These are phyloP conservation scores for Dipodomys spectabilis DNA, from an alignment of 2,113 vertebrate genomes.

Conservation along the genomic window DNA sequence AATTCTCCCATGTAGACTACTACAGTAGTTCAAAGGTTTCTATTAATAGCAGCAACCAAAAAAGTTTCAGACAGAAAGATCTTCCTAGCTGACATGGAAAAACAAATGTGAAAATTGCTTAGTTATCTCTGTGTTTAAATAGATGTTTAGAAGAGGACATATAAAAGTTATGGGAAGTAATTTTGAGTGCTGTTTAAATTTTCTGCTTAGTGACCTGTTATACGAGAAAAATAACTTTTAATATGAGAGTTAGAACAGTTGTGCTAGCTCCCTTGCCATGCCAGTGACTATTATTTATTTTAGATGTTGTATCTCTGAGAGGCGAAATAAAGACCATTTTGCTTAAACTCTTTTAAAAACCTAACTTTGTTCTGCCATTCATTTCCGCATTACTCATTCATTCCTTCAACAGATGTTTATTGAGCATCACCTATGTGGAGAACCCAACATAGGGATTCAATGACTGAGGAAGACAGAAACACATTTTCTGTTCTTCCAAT, in stretches of 20 bases:
- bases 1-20: background rate
- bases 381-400: background rate
- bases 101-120: conserved; percentile 19
- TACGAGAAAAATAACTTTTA: conserved; percentile 3
- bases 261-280: conserved; percentile 22
- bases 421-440: background rate
- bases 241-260: background rate
- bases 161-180: conserved; percentile 17
- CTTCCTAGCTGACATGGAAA: conserved; percentile 32
- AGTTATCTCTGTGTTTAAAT: conserved; percentile 62
- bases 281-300: conserved; percentile 24
- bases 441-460: background rate
- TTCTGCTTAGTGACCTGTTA: conserved; percentile 49
- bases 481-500: background rate
- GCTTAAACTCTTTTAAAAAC: conserved; percentile 56
- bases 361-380: background rate
- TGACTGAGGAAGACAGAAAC: background rate
- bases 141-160: conserved; percentile 66
- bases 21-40: conserved; percentile 39
- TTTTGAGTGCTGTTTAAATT: conserved; percentile 48
- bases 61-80: background rate
- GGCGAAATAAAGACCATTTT: background rate
- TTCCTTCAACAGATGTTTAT: conserved; percentile 43
- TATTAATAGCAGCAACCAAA: background rate
- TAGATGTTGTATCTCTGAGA: conserved; percentile 41